Base-by-base conservation (phyloP, 2,888 invertebrate species). In the Spisula subtruncata region DNA sequence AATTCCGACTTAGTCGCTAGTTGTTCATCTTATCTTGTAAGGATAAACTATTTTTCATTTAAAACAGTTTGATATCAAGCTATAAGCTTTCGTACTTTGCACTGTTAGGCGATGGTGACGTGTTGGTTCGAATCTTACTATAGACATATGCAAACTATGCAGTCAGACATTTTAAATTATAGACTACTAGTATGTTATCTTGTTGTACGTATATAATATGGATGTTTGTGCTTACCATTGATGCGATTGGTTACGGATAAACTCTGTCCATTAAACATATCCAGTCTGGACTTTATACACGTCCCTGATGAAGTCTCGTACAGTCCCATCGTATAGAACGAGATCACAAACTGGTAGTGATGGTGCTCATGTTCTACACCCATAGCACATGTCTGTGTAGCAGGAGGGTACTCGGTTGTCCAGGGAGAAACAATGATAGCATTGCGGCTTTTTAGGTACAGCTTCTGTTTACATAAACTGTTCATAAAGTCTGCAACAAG, bases 401-500 rank as follows among this genome's bases (percentile, higher is more conserved):
- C 0, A 8, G 87, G 87, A 12, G 85, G 86, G 46, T 56, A 81
- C 14, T 41, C 46, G 51, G 20, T 87, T 12, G 41, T 18, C 80
- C 86, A 87, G 32, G 83, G 84, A 41, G 89, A 84, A 75, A 89
- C 75, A 0, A 56, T 60, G n/a, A 89, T 81, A 0, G 87, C 87
- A 18, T 85, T 71, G 14, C 85, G 83, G 16, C 25, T 48, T 32
- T 29, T 54, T 1, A 81, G 85, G 10, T 56, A 1, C 66, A 79
- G 32, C 25, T 84, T 84, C 41, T 41, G 1, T 1, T 25, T 14
- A 20, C 89, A 89, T 25, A 82, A 54, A 2, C 41, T 54, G 18
- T 86, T 83, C 87, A 89, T 89, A 66, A 85, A 87, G 2, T 85
- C 89, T 89, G 41, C 29, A 82, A 48, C 16, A 66, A 66, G 25